phyloP scores from a whole-genome alignment of 2,797 vertebrate species.

The Gymnocypris eckloni region DNA sequence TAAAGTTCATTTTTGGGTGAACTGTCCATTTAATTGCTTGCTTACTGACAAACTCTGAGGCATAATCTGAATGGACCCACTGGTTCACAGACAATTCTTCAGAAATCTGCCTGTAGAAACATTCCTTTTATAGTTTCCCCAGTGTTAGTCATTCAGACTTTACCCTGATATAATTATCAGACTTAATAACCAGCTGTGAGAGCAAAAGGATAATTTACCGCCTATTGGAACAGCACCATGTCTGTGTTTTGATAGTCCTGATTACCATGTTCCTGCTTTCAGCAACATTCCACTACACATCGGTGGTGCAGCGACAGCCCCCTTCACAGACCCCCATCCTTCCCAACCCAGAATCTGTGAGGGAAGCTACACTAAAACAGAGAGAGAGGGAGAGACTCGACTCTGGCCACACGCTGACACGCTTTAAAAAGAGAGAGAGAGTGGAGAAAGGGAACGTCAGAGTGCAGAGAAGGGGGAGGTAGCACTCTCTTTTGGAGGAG shows the following conservation, averaged over 20 bases:
- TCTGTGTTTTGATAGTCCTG: neutral
- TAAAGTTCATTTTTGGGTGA: neutral
- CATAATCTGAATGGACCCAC: neutral
- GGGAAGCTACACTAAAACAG: conserved; percentile 63
- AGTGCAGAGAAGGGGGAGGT: conserved; percentile 78
- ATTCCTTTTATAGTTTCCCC: neutral
- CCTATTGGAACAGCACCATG: neutral
- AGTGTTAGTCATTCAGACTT: neutral
- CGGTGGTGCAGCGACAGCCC: conserved; percentile 82
- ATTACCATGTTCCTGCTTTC: conserved; percentile 8
- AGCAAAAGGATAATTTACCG: neutral
- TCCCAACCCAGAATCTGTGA: conserved; percentile 53
- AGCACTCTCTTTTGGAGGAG: conserved; percentile 65
- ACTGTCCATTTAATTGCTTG: neutral
- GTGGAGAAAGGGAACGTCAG: conserved; percentile 63
- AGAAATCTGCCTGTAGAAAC: neutral
- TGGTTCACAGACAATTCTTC: neutral
- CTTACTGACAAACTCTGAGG: neutral
- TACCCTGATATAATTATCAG: neutral
- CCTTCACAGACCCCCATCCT: conserved; percentile 63
- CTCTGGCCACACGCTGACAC: conserved; percentile 67
- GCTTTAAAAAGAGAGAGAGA: conserved; percentile 69
- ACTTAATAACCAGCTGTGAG: conserved; percentile 21
- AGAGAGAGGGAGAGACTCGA: conserved; percentile 79
- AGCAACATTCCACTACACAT: conserved; percentile 65